Percentiles rank a stretch among this genome's conserved stretches.
Evolutionary conservation across 2,113 vertebrate genomes (phyloP).

Genomic region (Calyptommatus sinebrachiatus): DNA sequence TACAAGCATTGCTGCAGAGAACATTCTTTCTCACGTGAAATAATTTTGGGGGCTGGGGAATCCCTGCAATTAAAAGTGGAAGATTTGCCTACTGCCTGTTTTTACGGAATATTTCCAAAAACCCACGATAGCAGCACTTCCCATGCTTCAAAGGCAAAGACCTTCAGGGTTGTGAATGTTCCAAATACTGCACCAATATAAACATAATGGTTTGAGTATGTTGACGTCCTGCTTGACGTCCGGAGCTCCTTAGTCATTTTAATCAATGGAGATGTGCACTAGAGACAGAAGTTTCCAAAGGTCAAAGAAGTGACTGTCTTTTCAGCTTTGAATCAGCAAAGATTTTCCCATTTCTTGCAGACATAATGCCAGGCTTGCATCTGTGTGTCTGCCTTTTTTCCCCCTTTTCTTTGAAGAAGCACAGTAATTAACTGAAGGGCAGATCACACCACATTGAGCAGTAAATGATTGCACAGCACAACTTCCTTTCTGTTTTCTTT

Average conservation of each 20-base stretch:
- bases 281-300: slow-evolving; percentile 63
- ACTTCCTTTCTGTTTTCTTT: slow-evolving; percentile 49
- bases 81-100: fast-evolving
- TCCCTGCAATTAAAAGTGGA: no score
- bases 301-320: slow-evolving; percentile 68
- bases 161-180: slow-evolving; percentile 43
- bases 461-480: slow-evolving; percentile 12
- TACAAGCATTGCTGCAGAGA: no score
- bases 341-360: slow-evolving; percentile 59
- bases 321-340: slow-evolving; percentile 68
- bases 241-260: slow-evolving; percentile 58
- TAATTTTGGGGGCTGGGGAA: no score
- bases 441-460: slow-evolving; percentile 32
- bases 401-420: slow-evolving; percentile 50
- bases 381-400: slow-evolving; percentile 49
- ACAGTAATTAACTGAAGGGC: slow-evolving; percentile 55
- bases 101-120: neutral
- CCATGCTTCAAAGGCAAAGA: slow-evolving; percentile 38
- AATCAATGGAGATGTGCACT: slow-evolving; percentile 49
- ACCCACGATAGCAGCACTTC: neutral
- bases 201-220: slow-evolving; percentile 37
- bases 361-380: slow-evolving; percentile 54
- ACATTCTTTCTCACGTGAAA: no score
- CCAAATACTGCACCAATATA: slow-evolving; percentile 38
- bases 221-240: slow-evolving; percentile 45